These are phyloP conservation scores for Brotula barbata DNA, from an alignment of 2,797 vertebrate genomes.

Conservation along the genomic window DNA sequence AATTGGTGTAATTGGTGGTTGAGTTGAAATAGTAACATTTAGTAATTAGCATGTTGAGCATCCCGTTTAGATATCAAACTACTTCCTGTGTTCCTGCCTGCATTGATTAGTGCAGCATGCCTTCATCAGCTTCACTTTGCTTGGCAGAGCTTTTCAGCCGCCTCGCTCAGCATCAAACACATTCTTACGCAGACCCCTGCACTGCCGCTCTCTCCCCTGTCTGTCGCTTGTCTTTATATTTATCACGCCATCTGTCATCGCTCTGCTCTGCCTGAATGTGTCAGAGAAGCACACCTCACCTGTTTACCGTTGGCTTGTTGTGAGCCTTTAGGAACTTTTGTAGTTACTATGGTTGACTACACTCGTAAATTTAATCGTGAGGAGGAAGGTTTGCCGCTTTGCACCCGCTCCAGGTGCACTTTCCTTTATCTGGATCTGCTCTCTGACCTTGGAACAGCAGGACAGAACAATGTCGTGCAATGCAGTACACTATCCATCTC, in stretches of 20 bases:
- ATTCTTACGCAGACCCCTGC: conserved; percentile 43
- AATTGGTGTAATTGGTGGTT: conserved; percentile 49
- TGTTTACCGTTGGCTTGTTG: conserved; percentile 1
- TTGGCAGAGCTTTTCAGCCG: conserved; percentile 38
- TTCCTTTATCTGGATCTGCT: conserved; percentile 15
- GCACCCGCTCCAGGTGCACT: conserved; percentile 8
- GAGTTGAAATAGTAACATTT: conserved; percentile 50
- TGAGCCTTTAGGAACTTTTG: neutral
- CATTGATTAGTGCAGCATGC: conserved; percentile 28
- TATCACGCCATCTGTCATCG: conserved; percentile 42
- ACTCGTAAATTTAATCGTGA: conserved; percentile 8
- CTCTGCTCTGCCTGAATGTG: conserved; percentile 27
- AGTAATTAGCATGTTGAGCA: conserved; percentile 48
- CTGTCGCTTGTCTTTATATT: conserved; percentile 34
- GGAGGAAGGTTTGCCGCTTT: conserved; percentile 5
- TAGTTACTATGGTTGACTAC: neutral
- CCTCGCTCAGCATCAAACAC: conserved; percentile 46
- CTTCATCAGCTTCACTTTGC: conserved; percentile 27
- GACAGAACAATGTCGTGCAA: too few species aligned
- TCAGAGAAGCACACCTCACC: neutral
- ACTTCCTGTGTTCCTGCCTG: conserved; percentile 18
- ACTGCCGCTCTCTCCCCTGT: conserved; percentile 19
- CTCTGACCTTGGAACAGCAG: conserved; percentile 18
- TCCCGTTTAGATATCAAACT: conserved; percentile 34
- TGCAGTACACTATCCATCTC: too few species aligned